Evolutionary conservation across 2,888 invertebrate species (phyloP), one percentile per base, ranked within the genome.

Genomic region (Latrodectus hesperus): DNA sequence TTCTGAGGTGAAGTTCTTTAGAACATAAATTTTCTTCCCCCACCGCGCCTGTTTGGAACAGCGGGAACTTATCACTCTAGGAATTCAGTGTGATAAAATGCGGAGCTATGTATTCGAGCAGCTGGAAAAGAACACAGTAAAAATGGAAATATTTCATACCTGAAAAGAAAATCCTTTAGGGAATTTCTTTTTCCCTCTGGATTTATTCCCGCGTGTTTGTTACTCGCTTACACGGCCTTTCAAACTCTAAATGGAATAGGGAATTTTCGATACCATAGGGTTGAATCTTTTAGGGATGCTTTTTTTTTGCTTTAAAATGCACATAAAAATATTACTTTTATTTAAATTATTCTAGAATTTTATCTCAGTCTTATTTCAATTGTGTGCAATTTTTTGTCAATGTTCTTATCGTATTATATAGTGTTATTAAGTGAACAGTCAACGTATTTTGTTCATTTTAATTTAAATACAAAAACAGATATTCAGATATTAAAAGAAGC

Each of bases 31-130:
- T 80, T 52, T 51, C 26, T 17, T 65, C 65, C 38, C 38, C 38
- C 17, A 11, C 12, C 51, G 22, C 51, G 64, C 64, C 80, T 78
- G 78, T 67, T 38, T 1, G 49, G 26, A 70, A 52, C 49, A 64
- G 26, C 49, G 55, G 38, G 55, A 70, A 78, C 78, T 70, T 78
- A 78, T 78, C 78, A 26, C 14, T 78, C 78, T 26, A n/a, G 65
- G 38, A 55, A 70, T 51, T 70, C 72, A 64, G 70, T 72, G 80
- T 60, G 80, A 80, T 80, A 80, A 72, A 80, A 64, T 72, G 52
- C 60, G 26, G 64, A 76, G 55, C 64, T 51, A 65, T 65, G 77
- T 14, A 67, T 49, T 53, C 17, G 55, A 70, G 17, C 68, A 78
- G 78, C 68, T 70, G 68, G 26, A 49, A 53, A 38, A 70, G 60